Evolutionary conservation across 2,113 vertebrate species (phyloP), one percentile per base, ranked within the genome.

Genomic region (Anas platyrhynchos): DNA sequence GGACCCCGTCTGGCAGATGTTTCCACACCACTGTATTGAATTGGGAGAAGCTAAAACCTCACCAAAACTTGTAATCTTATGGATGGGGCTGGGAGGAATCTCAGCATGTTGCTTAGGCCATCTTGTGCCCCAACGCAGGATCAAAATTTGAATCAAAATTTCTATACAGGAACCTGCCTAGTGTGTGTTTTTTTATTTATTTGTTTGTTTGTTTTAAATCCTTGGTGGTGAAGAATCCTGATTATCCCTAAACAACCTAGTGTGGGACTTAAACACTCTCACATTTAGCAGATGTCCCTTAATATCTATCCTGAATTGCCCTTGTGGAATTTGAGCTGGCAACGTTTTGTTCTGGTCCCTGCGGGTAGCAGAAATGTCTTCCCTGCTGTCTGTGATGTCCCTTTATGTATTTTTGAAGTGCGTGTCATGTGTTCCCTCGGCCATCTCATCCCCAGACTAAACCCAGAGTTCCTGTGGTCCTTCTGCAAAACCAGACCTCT

Each of bases 381-480:
- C 80, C n/a, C 31, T 71, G 54, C 59, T 43, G 72, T 72, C 26
- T 20, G 4, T 32, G 36, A n/a, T 46, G 85, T 62, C 26, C 31
- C 65, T 73, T 83, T 16, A 56, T 10, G 22, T 72, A 32, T 82
- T 83, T 83, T 94, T 58, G 62, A 80, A 50, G 54, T 0, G 1
- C 25, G 58, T 69, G 56, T 31, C 1, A 0, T 48, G 52, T 36
- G 41, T 93, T 41, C 41, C 59, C 0, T 3, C n/a, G 68, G 48
- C 22, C 52, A 8, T 10, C 46, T 34, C 43, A 48, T 85, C 48
- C 54, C 21, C 17, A 44, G 59, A 16, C 11, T 15, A 43, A 32
- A 11, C 0, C 0, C 46, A 5, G 0, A 2, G 6, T 46, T 76
- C 56, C 48, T 61, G 62, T 1, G 8, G 26, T 36, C 62, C 44